Percentiles rank a stretch among this genome's conserved stretches.
phyloP scores from a whole-genome alignment of 2,888 invertebrate species.

The Drosophila neonasuta region DNA sequence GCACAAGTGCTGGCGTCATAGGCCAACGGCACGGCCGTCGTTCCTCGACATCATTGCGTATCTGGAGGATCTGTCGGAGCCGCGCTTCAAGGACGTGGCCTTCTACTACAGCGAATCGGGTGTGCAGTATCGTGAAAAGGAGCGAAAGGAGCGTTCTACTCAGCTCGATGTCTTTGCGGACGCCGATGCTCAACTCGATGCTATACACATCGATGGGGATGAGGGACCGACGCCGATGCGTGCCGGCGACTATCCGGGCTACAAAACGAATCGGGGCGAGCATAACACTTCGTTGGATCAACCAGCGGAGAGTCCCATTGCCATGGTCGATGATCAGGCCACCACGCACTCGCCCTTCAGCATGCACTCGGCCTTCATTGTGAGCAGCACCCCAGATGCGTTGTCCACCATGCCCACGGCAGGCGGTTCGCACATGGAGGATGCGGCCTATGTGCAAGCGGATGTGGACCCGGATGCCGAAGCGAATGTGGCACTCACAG shows the following conservation, averaged over 20 bases:
- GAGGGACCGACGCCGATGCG: conserved; percentile 81
- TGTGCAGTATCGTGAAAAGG: conserved; percentile 64
- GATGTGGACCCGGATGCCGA: conserved; percentile 68
- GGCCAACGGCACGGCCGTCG: conserved; percentile 89
- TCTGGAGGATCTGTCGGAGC: conserved; percentile 86
- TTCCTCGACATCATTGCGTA: conserved; percentile 92
- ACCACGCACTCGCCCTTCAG: conserved; percentile 81
- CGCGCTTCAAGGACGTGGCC: conserved; percentile 84
- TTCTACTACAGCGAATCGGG: conserved; percentile 86
- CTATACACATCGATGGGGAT: conserved; percentile 66
- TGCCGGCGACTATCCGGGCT: conserved; percentile 79
- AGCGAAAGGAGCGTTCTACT: conserved; percentile 58
- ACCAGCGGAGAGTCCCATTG: conserved; percentile 78
- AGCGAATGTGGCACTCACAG: conserved; percentile 20
- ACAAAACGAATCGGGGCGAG: conserved; percentile 78
- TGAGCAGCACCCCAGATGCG: conserved; percentile 80
- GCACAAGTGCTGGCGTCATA: conserved; percentile 95
- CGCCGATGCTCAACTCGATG: conserved; percentile 54
- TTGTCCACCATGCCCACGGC: conserved; percentile 77
- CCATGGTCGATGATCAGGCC: conserved; percentile 72
- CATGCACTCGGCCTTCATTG: conserved; percentile 78
- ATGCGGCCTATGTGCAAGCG: conserved; percentile 72
- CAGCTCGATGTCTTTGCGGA: conserved; percentile 57
- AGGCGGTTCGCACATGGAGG: conserved; percentile 59
- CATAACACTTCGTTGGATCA: conserved; percentile 79